These are phyloP conservation scores for Chrysolina haemoptera DNA, from an alignment of 2,888 invertebrate genomes.

Conservation along the genomic window DNA sequence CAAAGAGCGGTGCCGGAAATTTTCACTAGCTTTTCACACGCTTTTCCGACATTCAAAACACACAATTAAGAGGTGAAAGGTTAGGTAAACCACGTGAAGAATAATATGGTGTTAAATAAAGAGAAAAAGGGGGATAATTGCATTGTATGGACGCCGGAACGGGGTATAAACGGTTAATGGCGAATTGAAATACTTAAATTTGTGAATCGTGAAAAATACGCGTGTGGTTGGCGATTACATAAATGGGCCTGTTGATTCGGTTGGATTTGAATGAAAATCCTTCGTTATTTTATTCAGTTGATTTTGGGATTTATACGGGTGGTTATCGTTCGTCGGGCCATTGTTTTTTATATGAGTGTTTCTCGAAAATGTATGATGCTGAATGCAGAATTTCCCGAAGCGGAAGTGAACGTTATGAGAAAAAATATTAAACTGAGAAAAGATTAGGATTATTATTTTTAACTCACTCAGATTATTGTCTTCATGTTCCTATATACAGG, in stretches of 20 bases:
- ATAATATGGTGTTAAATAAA: slow-evolving; percentile 46
- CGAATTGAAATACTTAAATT: slow-evolving; percentile 45
- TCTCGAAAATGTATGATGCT: not conserved
- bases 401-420: no score
- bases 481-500: no score
- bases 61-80: slow-evolving; percentile 45
- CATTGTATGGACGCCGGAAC: slow-evolving; percentile 41
- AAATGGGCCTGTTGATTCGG: slow-evolving; percentile 42
- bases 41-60: slow-evolving; percentile 39
- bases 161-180: slow-evolving; percentile 39
- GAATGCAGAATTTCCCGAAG: no score
- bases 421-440: no score
- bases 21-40: slow-evolving; percentile 50
- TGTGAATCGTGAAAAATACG: slow-evolving; percentile 43
- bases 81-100: slow-evolving; percentile 46
- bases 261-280: slow-evolving; percentile 16
- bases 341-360: slow-evolving; percentile 22
- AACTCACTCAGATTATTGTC: no score
- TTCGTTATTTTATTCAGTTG: slow-evolving; percentile 25
- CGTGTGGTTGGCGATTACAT: slow-evolving; percentile 32
- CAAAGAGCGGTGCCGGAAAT: slow-evolving; percentile 53
- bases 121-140: slow-evolving; percentile 46
- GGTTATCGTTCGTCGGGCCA: slow-evolving; percentile 1
- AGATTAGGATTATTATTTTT: no score
- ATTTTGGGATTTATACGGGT: slow-evolving; percentile 12